A percentile compares a stretch with the other conserved stretches of the same genome.
These are phyloP conservation scores for Takifugu rubripes DNA, from an alignment of 2,797 vertebrate species.

Conservation along the genomic window DNA sequence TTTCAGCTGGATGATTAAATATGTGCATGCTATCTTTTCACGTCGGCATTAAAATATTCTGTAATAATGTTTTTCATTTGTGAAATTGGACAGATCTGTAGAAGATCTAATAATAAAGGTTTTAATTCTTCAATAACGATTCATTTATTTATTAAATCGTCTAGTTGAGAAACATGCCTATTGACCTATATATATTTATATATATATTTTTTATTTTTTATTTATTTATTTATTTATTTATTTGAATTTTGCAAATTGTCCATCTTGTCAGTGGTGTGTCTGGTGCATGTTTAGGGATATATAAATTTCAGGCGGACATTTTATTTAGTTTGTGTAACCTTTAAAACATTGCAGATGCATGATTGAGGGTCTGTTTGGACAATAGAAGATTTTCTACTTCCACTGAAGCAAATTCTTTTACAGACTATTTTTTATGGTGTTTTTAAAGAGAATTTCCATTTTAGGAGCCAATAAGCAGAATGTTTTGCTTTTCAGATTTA, in stretches of 20 bases:
- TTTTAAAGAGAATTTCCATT: constrained; percentile 39
- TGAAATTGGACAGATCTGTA: too few relatives aligned
- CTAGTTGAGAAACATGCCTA: too few relatives aligned
- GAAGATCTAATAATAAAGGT: too few relatives aligned
- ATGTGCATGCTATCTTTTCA: too few relatives aligned
- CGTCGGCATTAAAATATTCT: too few relatives aligned
- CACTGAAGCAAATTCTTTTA: constrained; percentile 35
- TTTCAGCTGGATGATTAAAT: not conserved
- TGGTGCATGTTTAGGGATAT: not conserved
- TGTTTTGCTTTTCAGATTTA: not conserved
- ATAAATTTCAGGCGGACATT: not conserved
- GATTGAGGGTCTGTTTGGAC: constrained; percentile 29
- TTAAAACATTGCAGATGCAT: constrained; percentile 3
- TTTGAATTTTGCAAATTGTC: too few relatives aligned
- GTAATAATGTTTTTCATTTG: too few relatives aligned
- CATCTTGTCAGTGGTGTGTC: not conserved
- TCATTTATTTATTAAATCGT: too few relatives aligned
- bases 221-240: too few relatives aligned
- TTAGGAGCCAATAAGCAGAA: constrained; percentile 40
- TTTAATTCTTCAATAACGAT: too few relatives aligned
- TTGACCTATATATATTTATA: too few relatives aligned
- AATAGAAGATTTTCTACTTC: constrained; percentile 34
- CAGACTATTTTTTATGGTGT: constrained; percentile 41
- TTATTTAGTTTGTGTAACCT: not conserved
- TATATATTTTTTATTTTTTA: too few relatives aligned